Evolutionary conservation across 2,888 invertebrate species (phyloP).

Genomic region (Heteropelma amictum): DNA sequence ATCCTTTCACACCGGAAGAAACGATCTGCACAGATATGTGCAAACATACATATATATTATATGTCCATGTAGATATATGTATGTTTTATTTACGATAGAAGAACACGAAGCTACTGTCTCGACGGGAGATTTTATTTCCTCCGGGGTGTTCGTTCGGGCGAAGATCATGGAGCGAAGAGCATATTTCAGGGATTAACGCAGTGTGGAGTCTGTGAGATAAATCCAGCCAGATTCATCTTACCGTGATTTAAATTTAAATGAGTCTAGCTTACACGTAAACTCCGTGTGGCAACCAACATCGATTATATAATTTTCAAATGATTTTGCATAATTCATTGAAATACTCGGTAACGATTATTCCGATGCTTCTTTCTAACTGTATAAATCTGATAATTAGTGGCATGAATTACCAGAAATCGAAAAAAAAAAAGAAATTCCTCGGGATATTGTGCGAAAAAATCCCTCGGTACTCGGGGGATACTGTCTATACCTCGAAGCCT

Average conservation of each 20-base stretch:
- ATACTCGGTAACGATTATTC: neutral
- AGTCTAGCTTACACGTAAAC: conserved; percentile 23
- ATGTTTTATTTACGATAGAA: neutral
- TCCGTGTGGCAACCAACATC: neutral
- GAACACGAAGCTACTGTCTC: conserved; percentile 17
- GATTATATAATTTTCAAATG: neutral
- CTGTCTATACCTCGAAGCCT: no score
- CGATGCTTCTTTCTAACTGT: no score
- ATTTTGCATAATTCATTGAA: neutral
- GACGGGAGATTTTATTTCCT: conserved; percentile 38
- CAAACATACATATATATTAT: neutral
- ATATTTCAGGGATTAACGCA: conserved; percentile 21
- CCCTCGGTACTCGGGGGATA: no score
- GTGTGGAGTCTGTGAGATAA: conserved; percentile 1
- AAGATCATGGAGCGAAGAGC: conserved; percentile 35
- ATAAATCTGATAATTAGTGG: no score
- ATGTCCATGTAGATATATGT: neutral
- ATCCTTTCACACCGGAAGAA: conserved; percentile 24
- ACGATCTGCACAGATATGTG: conserved; percentile 1
- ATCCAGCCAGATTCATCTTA: conserved; percentile 19
- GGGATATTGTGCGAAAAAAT: no score
- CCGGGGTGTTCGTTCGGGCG: neutral
- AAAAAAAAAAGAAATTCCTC: no score
- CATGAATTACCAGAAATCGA: no score
- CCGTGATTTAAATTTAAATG: conserved; percentile 27